Percentiles rank a stretch among this genome's conserved stretches.
These are phyloP conservation scores for Erannis defoliaria DNA, from an alignment of 2,888 invertebrate genomes.

Conservation along the genomic window DNA sequence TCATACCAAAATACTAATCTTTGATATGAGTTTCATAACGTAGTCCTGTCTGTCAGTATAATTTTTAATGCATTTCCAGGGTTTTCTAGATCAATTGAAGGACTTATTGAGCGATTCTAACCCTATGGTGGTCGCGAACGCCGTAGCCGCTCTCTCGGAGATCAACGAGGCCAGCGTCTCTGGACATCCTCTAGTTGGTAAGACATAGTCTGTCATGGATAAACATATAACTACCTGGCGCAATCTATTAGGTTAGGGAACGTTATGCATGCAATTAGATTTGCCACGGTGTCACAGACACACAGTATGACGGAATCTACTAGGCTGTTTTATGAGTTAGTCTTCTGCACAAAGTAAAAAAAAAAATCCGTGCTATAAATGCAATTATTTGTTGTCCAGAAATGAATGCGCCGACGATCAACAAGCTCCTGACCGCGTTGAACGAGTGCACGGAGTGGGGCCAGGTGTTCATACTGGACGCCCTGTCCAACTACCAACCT, in stretches of 20 bases:
- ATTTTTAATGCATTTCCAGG: conserved; percentile 87
- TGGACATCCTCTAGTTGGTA: conserved; percentile 95
- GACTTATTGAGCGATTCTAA: conserved; percentile 99
- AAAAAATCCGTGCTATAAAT: background rate
- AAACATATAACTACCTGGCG: no score
- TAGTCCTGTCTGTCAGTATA: background rate
- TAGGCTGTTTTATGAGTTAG: no score
- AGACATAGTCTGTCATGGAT: no score
- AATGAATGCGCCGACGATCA: conserved; percentile 99
- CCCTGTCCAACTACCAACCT: conserved; percentile 98
- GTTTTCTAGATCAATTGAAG: conserved; percentile 98
- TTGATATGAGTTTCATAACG: no score
- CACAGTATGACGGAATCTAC: no score
- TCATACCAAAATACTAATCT: no score
- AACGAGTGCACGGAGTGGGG: conserved; percentile 99
- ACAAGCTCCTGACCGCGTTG: conserved; percentile 98
- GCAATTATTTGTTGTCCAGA: conserved; percentile 77
- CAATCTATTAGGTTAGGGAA: no score
- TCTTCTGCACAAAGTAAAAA: no score
- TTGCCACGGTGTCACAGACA: no score
- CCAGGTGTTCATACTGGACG: conserved; percentile 99
- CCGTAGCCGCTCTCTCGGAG: conserved; percentile 99
- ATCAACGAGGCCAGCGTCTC: conserved; percentile 99
- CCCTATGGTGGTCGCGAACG: conserved; percentile 99
- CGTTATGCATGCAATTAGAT: no score